phyloP scores from a whole-genome alignment of 2,113 vertebrate species.

The Orycteropus afer region DNA sequence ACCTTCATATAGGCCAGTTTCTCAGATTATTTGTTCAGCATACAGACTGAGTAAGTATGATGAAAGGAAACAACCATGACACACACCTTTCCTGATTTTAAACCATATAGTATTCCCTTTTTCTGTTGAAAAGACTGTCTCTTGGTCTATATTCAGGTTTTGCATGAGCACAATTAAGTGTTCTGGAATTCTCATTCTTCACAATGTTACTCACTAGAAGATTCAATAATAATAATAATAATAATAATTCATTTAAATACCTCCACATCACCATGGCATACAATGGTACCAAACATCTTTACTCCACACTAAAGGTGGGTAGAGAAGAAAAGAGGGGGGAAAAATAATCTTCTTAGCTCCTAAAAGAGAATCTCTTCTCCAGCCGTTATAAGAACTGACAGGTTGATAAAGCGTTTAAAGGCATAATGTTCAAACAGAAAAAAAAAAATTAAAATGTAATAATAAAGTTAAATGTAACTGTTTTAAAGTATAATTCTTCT shows the following conservation, averaged over 20 bases:
- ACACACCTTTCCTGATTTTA: background rate
- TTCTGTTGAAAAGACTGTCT: background rate
- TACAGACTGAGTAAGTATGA: background rate
- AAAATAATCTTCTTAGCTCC: conserved; percentile 55
- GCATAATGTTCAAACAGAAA: conserved; percentile 86
- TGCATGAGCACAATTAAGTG: background rate
- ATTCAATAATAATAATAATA: background rate
- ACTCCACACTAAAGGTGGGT: conserved; percentile 59
- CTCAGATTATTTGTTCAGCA: background rate
- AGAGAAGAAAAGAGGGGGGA: background rate
- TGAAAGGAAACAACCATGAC: background rate
- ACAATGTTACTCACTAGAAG: background rate
- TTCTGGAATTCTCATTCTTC: background rate
- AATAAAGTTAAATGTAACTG: conserved; percentile 90
- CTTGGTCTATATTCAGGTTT: background rate
- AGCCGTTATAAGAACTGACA: conserved; percentile 81
- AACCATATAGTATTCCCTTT: background rate
- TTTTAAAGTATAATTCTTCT: conserved; percentile 89
- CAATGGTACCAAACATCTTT: background rate
- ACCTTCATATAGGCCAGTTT: background rate
- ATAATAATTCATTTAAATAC: conserved; percentile 36
- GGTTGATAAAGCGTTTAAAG: conserved; percentile 85
- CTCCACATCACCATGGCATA: background rate
- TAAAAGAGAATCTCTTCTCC: conserved; percentile 76
- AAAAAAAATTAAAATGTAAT: conserved; percentile 87